Conservation (phyloP, 1,140 invertebrate genomes). For the Yoshiicerus persimilis region DNA sequence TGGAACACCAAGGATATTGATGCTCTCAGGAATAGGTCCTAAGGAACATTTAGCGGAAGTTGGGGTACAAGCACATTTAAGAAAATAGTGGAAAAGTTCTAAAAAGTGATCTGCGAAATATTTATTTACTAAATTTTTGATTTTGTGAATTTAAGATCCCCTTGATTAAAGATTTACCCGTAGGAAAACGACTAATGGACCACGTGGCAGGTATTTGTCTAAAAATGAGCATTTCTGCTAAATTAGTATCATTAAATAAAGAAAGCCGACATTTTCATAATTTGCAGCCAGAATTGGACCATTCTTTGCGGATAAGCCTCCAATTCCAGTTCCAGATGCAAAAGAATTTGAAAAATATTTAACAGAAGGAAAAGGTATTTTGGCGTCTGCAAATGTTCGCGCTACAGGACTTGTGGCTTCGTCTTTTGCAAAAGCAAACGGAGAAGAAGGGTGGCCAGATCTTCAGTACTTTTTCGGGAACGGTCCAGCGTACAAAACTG, state of each 20-base stretch:
- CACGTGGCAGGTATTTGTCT: background rate
- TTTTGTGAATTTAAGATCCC: background rate
- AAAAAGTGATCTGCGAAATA: background rate
- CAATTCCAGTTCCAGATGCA: background rate
- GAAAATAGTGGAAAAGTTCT: no score
- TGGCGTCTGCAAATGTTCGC: background rate
- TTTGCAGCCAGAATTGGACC: background rate
- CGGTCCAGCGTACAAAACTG: background rate
- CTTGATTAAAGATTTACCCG: background rate
- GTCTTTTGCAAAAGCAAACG: background rate
- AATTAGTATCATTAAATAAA: background rate
- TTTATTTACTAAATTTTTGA: background rate
- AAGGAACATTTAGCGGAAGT: conserved; percentile 51
- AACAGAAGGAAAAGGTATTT: background rate
- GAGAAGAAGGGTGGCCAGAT: background rate
- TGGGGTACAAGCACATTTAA: no score
- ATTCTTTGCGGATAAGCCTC: background rate
- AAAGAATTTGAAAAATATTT: background rate
- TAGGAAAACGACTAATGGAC: background rate
- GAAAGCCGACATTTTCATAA: no score
- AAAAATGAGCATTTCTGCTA: background rate
- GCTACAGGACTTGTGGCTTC: background rate
- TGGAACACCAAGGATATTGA: conserved; percentile 52
- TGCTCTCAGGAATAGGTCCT: conserved; percentile 58
- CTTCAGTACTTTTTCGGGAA: background rate